Base-by-base conservation (phyloP, 2,797 vertebrate genomes). In the Telmatherina bonti region DNA sequence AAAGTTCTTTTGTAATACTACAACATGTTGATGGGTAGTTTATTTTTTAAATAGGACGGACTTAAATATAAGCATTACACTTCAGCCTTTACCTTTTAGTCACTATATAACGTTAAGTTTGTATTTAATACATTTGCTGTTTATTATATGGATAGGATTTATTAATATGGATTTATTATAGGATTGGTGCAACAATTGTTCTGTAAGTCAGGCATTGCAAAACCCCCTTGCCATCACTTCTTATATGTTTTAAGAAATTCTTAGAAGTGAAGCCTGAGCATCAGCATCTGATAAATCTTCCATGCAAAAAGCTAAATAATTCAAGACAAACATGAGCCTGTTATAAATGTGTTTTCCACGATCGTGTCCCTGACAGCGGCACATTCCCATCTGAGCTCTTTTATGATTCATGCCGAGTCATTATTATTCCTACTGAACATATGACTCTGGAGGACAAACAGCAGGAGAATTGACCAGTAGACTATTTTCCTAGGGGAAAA, bases 341-440 rank as follows among this genome's bases (percentile, higher is more conserved):
- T 47, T 47, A 3, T 63, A 12, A 63, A 55, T 65, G 31, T 35
- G 36, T 49, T 67, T 13, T 56, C 35, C 60, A 18, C 20, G 35
- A 72, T 35, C n/a, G 7, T n/a, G 35, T 54, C 54, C 16, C 9
- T 49, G 26, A 20, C 2, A 29, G 62, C 15, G 36, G 36, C 41
- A 29, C 2, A 15, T 11, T 15, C n/a, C 7, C 9, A 4, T 62
- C 56, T 43, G 41, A 31, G 43, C n/a, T 56, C 12, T 18, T 67
- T 41, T 36, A 57, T 27, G 41, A 33, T 10, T 68, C 2, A 64
- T 58, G 26, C n/a, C n/a, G 8, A 47, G 22, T 65, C 35, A 63
- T 64, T 70, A 66, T 63, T 73, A 65, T 20, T 68, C 57, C 54
- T 20, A 56, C 41, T 73, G 51, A 81, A 72, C 26, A 63, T 51